Evolutionary conservation across 2,888 invertebrate genomes (phyloP).

Genomic region (Xestia xanthographa): DNA sequence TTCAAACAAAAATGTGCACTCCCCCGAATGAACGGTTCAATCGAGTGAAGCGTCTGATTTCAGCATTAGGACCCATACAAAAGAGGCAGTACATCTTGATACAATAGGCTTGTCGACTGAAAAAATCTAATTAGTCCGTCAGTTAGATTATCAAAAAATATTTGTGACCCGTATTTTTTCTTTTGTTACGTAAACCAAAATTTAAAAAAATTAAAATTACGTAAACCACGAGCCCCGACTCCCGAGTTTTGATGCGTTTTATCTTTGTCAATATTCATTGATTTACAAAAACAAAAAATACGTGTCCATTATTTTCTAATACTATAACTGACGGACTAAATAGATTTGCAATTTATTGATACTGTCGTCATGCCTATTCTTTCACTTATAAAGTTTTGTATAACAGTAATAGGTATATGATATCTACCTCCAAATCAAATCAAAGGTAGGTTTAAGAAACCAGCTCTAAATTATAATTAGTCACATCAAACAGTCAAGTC

Average conservation of each 20-base stretch:
- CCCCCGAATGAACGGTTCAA: not conserved
- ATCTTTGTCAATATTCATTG: no score
- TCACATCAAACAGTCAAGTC: slow-evolving; percentile 46
- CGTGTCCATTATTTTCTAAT: no score
- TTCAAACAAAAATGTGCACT: not conserved
- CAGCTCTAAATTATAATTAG: slow-evolving; percentile 35
- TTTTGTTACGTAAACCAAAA: no score
- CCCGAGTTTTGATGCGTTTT: no score
- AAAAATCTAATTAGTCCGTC: no score
- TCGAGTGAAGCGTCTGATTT: slow-evolving; percentile 5
- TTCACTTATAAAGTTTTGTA: slow-evolving; percentile 32
- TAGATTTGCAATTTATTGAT: no score
- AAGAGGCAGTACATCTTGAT: slow-evolving; percentile 51
- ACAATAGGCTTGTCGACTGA: not conserved
- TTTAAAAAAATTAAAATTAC: no score
- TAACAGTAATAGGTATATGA: slow-evolving; percentile 21
- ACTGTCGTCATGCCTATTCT: not conserved
- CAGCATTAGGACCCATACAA: slow-evolving; percentile 34
- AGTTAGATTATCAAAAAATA: no score
- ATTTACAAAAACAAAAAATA: no score
- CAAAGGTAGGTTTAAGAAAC: slow-evolving; percentile 13
- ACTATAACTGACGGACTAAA: no score
- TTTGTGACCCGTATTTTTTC: no score
- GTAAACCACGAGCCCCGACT: no score
- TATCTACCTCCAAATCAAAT: not conserved